Evolutionary conservation across 2,113 vertebrate genomes (phyloP).

Genomic region (Aix galericulata): DNA sequence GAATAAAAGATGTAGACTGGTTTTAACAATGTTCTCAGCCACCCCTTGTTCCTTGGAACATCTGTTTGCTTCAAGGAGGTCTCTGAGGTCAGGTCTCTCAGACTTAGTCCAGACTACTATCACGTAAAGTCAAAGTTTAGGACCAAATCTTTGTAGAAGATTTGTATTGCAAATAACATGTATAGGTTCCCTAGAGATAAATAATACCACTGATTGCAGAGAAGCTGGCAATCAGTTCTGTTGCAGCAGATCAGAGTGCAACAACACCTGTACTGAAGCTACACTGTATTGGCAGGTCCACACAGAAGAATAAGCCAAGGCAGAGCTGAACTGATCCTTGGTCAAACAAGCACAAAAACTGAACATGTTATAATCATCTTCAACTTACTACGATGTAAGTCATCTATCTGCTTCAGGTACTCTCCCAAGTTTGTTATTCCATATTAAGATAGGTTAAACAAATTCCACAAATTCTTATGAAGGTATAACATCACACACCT

Average conservation of each 20-base stretch:
- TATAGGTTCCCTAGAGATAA: not conserved
- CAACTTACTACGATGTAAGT: rapidly evolving
- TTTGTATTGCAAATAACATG: not conserved
- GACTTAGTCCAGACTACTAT: not conserved
- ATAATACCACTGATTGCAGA: too few relatives aligned
- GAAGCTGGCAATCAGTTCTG: not conserved
- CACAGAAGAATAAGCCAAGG: rapidly evolving
- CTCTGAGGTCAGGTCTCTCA: not conserved
- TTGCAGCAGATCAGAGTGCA: not conserved
- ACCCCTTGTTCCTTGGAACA: not conserved
- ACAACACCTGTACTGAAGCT: not conserved
- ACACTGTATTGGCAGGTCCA: not conserved
- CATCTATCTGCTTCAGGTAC: not conserved
- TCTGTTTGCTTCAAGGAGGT: not conserved
- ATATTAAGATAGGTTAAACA: not conserved
- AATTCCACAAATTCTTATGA: not conserved
- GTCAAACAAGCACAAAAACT: not conserved
- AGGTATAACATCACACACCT: not conserved
- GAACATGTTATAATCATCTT: not conserved
- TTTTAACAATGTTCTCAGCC: not conserved
- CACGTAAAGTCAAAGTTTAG: not conserved
- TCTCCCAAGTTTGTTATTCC: not conserved
- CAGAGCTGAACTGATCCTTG: not conserved
- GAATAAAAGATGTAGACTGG: not conserved
- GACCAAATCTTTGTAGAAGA: not conserved